These are phyloP conservation scores for Cotesia glomerata DNA, from an alignment of 1,140 invertebrate species.

Conservation along the genomic window DNA sequence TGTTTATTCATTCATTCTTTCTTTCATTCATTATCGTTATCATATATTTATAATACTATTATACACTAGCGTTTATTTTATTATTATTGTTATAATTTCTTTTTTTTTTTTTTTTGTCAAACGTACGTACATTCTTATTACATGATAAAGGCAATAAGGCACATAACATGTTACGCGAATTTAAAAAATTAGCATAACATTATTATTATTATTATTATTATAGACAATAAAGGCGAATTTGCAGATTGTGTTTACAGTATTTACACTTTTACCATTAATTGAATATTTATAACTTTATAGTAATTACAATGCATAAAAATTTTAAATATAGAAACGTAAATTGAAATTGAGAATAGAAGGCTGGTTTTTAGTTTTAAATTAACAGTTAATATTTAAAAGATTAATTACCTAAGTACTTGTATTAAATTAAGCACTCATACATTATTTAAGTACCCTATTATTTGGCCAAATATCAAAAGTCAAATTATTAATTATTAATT, in stretches of 20 bases:
- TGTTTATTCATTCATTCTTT: neutral
- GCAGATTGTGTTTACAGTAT: conserved; percentile 20
- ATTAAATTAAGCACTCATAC: no score
- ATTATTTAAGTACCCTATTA: no score
- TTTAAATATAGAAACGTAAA: no score
- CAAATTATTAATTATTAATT: no score
- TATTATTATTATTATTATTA: neutral
- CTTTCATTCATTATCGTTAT: no score
- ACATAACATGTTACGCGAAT: conserved; percentile 14
- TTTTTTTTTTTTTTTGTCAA: no score
- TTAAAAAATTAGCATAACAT: conserved; percentile 1
- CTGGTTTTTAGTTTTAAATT: no score
- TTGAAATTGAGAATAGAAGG: neutral
- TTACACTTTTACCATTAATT: neutral
- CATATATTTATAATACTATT: no score
- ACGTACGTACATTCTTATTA: neutral
- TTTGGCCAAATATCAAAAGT: no score
- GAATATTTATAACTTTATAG: neutral
- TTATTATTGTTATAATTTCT: neutral
- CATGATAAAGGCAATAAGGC: conserved; percentile 28
- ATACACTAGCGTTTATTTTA: neutral
- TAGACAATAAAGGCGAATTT: conserved; percentile 11
- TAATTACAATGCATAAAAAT: no score
- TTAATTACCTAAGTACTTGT: no score
- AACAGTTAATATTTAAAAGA: no score